Percentiles rank a stretch among this genome's conserved stretches.
These are phyloP conservation scores for Acrobasis repandana DNA, from an alignment of 2,888 invertebrate genomes.

Conservation along the genomic window DNA sequence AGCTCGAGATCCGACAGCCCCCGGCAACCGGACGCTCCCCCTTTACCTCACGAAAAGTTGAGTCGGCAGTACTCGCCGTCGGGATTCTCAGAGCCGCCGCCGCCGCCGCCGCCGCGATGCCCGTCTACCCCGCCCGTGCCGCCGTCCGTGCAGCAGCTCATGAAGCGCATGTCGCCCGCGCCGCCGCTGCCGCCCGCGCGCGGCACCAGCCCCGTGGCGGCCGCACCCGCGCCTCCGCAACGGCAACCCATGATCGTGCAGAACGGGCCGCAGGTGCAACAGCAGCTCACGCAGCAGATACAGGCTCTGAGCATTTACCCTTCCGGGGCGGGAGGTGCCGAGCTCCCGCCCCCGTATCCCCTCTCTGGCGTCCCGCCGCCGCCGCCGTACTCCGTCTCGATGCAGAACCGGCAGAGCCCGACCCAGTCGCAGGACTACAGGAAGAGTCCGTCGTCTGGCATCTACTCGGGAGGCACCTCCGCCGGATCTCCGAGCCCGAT, in stretches of 20 bases:
- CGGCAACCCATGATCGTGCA: conserved; percentile 91
- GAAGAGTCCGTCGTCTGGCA: conserved; percentile 93
- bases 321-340: conserved; percentile 82
- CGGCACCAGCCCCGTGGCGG: conserved; percentile 89
- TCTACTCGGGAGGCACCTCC: conserved; percentile 92
- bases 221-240: conserved; percentile 80
- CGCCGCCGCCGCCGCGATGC: conserved; percentile 89
- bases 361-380: conserved; percentile 86
- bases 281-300: conserved; percentile 94
- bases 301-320: conserved; percentile 92
- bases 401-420: conserved; percentile 94
- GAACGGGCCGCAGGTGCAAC: conserved; percentile 91
- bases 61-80: conserved; percentile 89
- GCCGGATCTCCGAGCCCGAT: conserved; percentile 93
- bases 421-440: conserved; percentile 91
- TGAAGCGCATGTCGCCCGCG: conserved; percentile 86
- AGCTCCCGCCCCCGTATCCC: conserved; percentile 88
- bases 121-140: conserved; percentile 87
- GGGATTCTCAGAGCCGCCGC: conserved; percentile 85
- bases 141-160: conserved; percentile 82
- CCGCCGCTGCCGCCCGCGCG: conserved; percentile 85
- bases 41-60: conserved; percentile 85
- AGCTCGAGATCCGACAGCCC: conserved; percentile 95
- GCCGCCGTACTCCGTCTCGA: conserved; percentile 93
- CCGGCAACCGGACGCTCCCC: conserved; percentile 84